These are phyloP conservation scores for Ectemnius continuus DNA, from an alignment of 2,888 invertebrate species.

Conservation along the genomic window DNA sequence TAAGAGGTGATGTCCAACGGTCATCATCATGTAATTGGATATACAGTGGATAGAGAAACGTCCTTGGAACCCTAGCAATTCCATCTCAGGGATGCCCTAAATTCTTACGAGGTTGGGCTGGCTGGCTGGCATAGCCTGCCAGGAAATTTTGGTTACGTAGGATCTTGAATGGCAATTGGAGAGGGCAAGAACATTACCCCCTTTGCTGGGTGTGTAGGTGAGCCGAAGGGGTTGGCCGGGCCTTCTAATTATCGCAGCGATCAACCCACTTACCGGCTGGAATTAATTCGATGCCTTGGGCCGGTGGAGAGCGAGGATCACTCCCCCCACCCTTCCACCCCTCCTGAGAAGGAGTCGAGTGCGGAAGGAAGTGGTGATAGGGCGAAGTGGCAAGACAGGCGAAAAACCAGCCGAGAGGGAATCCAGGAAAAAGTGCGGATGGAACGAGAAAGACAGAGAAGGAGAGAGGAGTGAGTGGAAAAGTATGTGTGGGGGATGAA, in stretches of 20 bases:
- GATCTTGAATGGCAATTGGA: too few relatives aligned
- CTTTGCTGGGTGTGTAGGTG: too few relatives aligned
- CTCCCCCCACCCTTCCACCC: too few relatives aligned
- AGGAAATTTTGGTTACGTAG: too few relatives aligned
- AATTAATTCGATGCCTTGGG: conserved; percentile 11
- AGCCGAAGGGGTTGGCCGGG: not conserved
- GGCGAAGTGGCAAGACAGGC: conserved; percentile 3
- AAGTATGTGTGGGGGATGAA: not conserved
- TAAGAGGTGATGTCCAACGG: too few relatives aligned
- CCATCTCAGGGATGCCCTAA: too few relatives aligned
- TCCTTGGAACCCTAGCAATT: too few relatives aligned
- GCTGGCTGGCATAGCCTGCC: too few relatives aligned
- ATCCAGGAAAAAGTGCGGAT: not conserved
- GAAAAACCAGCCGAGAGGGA: not conserved
- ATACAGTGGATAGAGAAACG: too few relatives aligned
- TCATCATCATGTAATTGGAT: too few relatives aligned
- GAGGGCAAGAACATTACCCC: too few relatives aligned
- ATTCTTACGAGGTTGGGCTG: too few relatives aligned
- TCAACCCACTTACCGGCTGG: not conserved
- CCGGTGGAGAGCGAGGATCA: conserved; percentile 1
- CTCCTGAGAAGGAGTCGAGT: not conserved
- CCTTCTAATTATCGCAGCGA: not conserved
- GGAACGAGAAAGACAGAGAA: not conserved
- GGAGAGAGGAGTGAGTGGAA: not conserved
- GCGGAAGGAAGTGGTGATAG: conserved; percentile 1